Conservation (phyloP, 2,888 invertebrate genomes). For the Phytoseiulus persimilis region DNA sequence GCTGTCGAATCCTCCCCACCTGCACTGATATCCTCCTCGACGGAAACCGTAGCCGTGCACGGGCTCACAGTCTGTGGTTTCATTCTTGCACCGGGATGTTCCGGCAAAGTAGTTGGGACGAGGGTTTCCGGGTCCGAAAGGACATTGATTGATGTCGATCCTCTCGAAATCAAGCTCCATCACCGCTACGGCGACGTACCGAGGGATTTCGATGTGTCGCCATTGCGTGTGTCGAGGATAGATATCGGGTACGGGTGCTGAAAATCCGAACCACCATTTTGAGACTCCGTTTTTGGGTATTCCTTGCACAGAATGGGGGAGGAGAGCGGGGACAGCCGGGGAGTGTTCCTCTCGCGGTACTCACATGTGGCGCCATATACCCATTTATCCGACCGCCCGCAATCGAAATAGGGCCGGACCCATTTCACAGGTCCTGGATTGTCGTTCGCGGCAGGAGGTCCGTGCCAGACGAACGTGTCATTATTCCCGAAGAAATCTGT, state of each 20-base stretch:
- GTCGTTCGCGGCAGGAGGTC: slow-evolving; percentile 80
- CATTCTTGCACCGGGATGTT: slow-evolving; percentile 80
- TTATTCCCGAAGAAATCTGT: slow-evolving; percentile 87
- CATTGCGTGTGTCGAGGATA: slow-evolving; percentile 86
- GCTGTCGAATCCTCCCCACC: slow-evolving; percentile 52
- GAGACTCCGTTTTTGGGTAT: no score
- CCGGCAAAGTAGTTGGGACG: slow-evolving; percentile 78
- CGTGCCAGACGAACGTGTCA: slow-evolving; percentile 91
- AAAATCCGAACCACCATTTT: background rate
- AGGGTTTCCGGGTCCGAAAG: slow-evolving; percentile 73
- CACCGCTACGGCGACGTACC: slow-evolving; percentile 82
- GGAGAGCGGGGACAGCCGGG: no score
- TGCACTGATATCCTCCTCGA: slow-evolving; percentile 87
- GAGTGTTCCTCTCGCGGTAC: no score
- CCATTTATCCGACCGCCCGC: slow-evolving; percentile 90
- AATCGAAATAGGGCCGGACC: slow-evolving; percentile 92
- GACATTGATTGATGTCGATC: slow-evolving; percentile 96
- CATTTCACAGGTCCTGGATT: slow-evolving; percentile 83
- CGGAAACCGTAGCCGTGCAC: slow-evolving; percentile 90
- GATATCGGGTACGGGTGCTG: slow-evolving; percentile 84
- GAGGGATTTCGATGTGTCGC: slow-evolving; percentile 84
- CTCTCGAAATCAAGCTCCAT: slow-evolving; percentile 92
- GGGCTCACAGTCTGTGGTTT: slow-evolving; percentile 92
- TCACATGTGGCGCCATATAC: slow-evolving; percentile 70
- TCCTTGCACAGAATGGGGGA: no score